Conservation (phyloP, 2,797 vertebrate genomes). For the Pogoniulus pusillus region DNA sequence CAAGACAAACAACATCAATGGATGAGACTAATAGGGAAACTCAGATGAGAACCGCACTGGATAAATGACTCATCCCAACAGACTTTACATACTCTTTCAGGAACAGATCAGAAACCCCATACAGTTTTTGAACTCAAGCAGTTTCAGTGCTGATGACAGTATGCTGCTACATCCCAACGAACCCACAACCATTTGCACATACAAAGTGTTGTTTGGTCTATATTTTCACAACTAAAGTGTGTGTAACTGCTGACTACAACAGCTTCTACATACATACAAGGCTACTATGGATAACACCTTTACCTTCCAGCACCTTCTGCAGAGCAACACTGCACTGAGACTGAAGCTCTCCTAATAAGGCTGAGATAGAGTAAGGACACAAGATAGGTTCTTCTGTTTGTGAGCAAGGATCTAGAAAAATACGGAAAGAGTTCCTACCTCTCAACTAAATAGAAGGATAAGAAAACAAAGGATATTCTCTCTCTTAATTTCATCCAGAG, state of each 20-base stretch:
- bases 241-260: constrained; percentile 1
- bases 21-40: neutral
- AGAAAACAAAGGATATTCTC: neutral
- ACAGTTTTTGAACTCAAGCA: constrained; percentile 36
- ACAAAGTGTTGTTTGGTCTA: neutral
- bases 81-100: constrained; percentile 3
- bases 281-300: constrained; percentile 3
- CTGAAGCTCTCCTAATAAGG: neutral
- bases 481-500: neutral
- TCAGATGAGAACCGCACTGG: neutral
- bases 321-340: neutral
- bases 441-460: neutral
- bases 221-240: constrained; percentile 7
- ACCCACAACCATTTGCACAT: constrained; percentile 21
- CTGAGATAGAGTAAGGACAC: neutral
- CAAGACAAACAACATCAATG: neutral
- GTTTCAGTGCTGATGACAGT: neutral
- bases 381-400: neutral
- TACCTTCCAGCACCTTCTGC: neutral
- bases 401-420: neutral
- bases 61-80: neutral
- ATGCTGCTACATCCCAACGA: neutral
- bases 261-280: neutral
- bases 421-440: neutral
- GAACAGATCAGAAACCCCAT: neutral